Percentiles rank a stretch among this genome's conserved stretches.
Evolutionary conservation across 1,140 invertebrate species (phyloP).

Genomic region (Drosophila pseudoobscura): DNA sequence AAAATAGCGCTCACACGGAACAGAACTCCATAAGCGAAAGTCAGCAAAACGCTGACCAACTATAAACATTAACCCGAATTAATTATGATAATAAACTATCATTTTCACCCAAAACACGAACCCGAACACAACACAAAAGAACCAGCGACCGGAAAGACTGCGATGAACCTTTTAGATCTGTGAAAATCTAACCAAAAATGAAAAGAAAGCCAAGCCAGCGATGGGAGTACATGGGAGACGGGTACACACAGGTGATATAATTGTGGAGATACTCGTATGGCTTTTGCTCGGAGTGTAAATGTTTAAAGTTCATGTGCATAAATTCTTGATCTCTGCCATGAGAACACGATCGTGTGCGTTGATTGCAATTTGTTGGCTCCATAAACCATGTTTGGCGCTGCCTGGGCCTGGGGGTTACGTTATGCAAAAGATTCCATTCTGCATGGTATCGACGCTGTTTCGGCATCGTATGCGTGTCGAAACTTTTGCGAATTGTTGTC

Average conservation of each 20-base stretch:
- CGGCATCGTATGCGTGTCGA: constrained; percentile 27
- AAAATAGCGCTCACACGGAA: neutral
- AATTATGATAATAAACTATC: constrained; percentile 74
- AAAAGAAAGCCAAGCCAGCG: constrained; percentile 49
- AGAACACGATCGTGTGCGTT: neutral
- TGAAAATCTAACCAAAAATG: constrained; percentile 28
- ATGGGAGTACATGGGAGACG: neutral
- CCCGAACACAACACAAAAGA: constrained; percentile 48
- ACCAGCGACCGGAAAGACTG: constrained; percentile 64
- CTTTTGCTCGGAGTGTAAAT: neutral
- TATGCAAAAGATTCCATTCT: constrained; percentile 5
- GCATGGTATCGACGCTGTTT: neutral
- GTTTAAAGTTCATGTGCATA: neutral
- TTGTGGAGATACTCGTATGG: neutral
- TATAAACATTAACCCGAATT: constrained; percentile 66
- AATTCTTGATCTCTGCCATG: neutral
- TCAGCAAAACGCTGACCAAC: constrained; percentile 41
- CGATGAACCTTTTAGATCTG: constrained; percentile 40
- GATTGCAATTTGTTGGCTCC: constrained; percentile 20
- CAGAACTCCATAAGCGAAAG: constrained; percentile 58
- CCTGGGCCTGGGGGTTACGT: constrained; percentile 6
- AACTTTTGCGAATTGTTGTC: constrained; percentile 43
- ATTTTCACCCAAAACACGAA: constrained; percentile 70
- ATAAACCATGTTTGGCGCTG: constrained; percentile 9
- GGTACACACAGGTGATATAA: constrained; percentile 33